Evolutionary conservation across 2,113 vertebrate species (phyloP).

Genomic region (Glaucidium brasilianum): DNA sequence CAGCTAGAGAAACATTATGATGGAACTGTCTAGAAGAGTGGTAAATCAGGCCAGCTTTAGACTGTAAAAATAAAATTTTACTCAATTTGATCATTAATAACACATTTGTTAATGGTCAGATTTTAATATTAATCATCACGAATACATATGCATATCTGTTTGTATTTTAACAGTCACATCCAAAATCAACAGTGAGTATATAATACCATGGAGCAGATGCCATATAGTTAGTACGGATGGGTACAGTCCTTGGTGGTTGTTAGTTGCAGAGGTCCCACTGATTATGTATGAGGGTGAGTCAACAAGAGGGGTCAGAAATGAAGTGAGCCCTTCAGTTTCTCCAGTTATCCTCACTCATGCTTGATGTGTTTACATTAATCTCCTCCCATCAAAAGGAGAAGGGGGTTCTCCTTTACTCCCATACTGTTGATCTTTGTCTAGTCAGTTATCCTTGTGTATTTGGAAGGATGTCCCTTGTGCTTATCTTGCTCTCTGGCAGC

Average conservation of each 20-base stretch:
- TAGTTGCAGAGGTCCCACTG: neutral
- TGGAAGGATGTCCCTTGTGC: neutral
- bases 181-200: neutral
- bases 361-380: fast-evolving
- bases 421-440: neutral
- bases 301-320: neutral
- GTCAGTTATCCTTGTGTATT: neutral
- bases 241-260: neutral
- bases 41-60: neutral
- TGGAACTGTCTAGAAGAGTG: neutral
- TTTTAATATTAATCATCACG: neutral
- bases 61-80: neutral
- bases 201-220: neutral
- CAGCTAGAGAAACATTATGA: neutral
- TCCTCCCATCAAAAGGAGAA: neutral
- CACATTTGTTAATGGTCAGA: neutral
- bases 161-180: neutral
- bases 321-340: neutral
- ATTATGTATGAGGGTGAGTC: neutral
- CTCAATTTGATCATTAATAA: neutral
- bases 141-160: neutral
- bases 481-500: neutral
- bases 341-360: neutral
- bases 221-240: neutral
- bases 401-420: neutral